Percentiles rank a stretch among this genome's conserved stretches.
phyloP scores from a whole-genome alignment of 2,888 invertebrate genomes.

The Sympetrum striolatum region DNA sequence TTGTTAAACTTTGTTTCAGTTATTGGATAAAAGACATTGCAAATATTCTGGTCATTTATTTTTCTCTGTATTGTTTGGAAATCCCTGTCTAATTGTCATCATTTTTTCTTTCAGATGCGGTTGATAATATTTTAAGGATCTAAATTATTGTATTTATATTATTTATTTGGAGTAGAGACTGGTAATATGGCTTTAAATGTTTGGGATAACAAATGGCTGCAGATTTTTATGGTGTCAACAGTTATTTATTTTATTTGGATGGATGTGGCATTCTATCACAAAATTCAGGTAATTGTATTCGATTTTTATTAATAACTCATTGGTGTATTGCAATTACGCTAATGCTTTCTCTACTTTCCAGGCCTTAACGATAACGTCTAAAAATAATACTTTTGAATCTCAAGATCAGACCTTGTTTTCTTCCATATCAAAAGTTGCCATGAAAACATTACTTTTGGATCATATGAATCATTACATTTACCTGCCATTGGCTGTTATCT shows the following conservation, averaged over 20 bases:
- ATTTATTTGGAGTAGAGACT: background rate
- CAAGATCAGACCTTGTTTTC: constrained; percentile 56
- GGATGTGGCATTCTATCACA: constrained; percentile 44
- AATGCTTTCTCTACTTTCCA: background rate
- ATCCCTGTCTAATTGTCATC: background rate
- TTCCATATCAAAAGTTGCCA: constrained; percentile 82
- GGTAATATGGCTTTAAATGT: constrained; percentile 43
- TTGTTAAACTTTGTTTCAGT: too few relatives aligned
- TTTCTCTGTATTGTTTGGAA: background rate
- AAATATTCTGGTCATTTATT: too few relatives aligned
- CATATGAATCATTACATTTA: constrained; percentile 85
- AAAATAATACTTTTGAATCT: background rate
- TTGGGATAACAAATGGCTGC: constrained; percentile 44
- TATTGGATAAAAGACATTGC: too few relatives aligned
- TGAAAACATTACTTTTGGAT: constrained; percentile 82
- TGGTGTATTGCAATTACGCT: background rate
- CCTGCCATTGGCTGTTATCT: constrained; percentile 76
- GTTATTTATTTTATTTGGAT: constrained; percentile 44
- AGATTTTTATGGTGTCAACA: constrained; percentile 17
- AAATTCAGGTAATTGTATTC: constrained; percentile 10
- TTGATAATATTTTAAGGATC: background rate
- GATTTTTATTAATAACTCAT: background rate
- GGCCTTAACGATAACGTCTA: constrained; percentile 7
- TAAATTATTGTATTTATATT: background rate
- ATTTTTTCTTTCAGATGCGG: background rate